Base-by-base conservation (phyloP, 2,797 vertebrate species). In the Malurus leucopterus region DNA sequence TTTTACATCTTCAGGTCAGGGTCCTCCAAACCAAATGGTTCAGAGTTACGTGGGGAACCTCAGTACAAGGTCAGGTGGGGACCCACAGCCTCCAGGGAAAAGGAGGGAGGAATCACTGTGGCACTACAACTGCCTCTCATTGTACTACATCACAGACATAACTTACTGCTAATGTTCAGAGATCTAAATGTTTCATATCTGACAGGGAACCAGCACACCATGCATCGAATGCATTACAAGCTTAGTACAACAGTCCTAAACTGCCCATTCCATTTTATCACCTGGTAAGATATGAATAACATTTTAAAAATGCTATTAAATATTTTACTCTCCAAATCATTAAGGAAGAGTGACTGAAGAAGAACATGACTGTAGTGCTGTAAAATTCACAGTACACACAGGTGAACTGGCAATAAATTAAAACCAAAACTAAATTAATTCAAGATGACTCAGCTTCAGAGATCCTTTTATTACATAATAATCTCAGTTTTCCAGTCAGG, bases 361-460 rank as follows among this genome's bases (percentile, higher is more conserved):
- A 71, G 40, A 86, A 29, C 0, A 0, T 18, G 84, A 74, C 5
- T 26, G 22, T 17, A 83, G n/a, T n/a, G 26, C 43, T 75, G 15
- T 54, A 67, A 84, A 76, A 73, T 41, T 5, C 2, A 3, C 46
- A 50, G 58, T 43, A 80, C 58, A 71, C 1, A 5, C 0, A 1
- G 32, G 38, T 71, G 50, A 91, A 71, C 27, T 34, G 32, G 26
- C 30, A 93, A 87, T 54, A 89, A 86, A 84, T 62, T 83, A 77
- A 76, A 86, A 84, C 0, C 41, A 76, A 87, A 76, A 85, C 38
- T 46, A 71, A 70, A 83, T 61, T 0, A 92, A 75, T 88, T 61
- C 50, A 88, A 71, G 82, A 79, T 62, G 50, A 89, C 75, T 89
- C 84, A 64, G 82, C 86, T 74, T 80, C 46, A 77, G 20, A 80